phyloP scores from a whole-genome alignment of 1,140 invertebrate species.

The Liolophura sinensis region DNA sequence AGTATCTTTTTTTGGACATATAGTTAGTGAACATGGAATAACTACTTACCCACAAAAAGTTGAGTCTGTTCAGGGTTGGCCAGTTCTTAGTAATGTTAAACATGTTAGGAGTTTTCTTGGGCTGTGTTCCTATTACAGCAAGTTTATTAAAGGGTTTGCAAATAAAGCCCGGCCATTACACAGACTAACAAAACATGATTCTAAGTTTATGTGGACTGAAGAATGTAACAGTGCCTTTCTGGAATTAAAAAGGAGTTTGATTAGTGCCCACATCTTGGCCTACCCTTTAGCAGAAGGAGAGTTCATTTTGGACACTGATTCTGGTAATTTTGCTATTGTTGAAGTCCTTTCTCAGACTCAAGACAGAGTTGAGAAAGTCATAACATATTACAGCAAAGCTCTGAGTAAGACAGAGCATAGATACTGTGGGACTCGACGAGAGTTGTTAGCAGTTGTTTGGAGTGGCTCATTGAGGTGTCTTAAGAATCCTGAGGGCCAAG shows the following conservation, averaged over 20 bases:
- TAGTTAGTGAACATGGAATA: conserved; percentile 16
- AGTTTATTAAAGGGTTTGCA: conserved; percentile 19
- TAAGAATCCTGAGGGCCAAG: conserved; percentile 9
- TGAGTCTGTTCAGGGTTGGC: conserved; percentile 16
- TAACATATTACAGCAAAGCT: conserved; percentile 20
- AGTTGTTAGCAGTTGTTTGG: conserved; percentile 35
- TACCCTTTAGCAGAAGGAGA: conserved; percentile 10
- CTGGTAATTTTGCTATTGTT: conserved; percentile 26
- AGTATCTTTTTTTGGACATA: conserved; percentile 24
- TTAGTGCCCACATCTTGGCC: conserved; percentile 19
- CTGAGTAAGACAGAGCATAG: conserved; percentile 23
- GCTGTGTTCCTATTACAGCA: conserved; percentile 19
- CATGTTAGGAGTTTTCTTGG: conserved; percentile 22
- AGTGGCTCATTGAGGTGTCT: conserved; percentile 6
- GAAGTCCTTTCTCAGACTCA: conserved; percentile 32
- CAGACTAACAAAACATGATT: conserved; percentile 20
- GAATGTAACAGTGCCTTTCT: conserved; percentile 16
- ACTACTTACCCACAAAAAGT: conserved; percentile 12
- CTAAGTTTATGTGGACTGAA: conserved; percentile 23
- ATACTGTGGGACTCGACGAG: conserved; percentile 34
- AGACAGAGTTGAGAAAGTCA: conserved; percentile 20
- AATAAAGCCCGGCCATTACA: conserved; percentile 21
- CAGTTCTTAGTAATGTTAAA: conserved; percentile 9
- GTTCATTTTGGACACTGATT: conserved; percentile 32
- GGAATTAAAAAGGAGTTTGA: conserved; percentile 16